Evolutionary conservation across 2,888 invertebrate genomes (phyloP).

Genomic region (Pimpla rufipes): DNA sequence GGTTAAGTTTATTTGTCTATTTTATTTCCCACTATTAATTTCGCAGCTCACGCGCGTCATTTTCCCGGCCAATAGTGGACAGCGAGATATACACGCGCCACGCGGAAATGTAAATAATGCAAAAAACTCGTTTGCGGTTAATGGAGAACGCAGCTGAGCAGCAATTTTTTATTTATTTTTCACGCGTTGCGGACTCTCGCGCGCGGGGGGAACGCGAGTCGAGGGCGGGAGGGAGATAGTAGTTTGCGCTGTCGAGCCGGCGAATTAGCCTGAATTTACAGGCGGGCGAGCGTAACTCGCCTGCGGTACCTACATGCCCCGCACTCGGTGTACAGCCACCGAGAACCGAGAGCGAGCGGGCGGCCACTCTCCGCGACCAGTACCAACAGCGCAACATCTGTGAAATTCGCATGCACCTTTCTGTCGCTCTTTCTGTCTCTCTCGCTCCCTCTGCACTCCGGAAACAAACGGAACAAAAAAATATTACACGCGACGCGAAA

Average conservation of each 20-base stretch:
- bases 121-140: constrained; percentile 58
- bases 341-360: not conserved
- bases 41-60: not conserved
- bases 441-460: constrained; percentile 14
- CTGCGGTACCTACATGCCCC: constrained; percentile 52
- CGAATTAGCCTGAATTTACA: constrained; percentile 73
- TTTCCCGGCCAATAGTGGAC: not conserved
- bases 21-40: not conserved
- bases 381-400: constrained; percentile 68
- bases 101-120: constrained; percentile 59
- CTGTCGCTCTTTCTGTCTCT: too few species aligned
- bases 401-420: constrained; percentile 70
- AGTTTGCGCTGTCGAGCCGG: constrained; percentile 69
- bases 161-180: constrained; percentile 54
- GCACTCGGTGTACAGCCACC: constrained; percentile 23
- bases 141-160: constrained; percentile 61
- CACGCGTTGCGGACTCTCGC: constrained; percentile 20
- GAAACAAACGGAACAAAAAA: constrained; percentile 34
- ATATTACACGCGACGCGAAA: constrained; percentile 46
- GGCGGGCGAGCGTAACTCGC: constrained; percentile 65
- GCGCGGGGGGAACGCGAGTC: too few species aligned
- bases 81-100: not conserved
- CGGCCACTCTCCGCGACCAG: constrained; percentile 55
- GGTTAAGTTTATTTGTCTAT: not conserved
- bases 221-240: constrained; percentile 57